These are phyloP conservation scores for Eupithecia subumbrata DNA, from an alignment of 2,888 invertebrate genomes.

Conservation along the genomic window DNA sequence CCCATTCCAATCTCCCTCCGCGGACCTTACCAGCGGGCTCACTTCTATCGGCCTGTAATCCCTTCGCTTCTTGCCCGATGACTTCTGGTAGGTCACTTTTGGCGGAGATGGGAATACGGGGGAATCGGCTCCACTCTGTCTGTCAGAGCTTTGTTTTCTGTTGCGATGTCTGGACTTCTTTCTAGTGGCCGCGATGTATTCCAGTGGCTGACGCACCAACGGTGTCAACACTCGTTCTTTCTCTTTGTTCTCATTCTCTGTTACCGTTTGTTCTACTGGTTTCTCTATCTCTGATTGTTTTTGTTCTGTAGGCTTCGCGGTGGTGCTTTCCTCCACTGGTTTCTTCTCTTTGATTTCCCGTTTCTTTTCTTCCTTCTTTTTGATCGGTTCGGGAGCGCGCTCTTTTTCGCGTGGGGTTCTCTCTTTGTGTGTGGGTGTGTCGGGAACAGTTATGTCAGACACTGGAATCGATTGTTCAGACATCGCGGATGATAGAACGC, in stretches of 20 bases:
- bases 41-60: slow-evolving; percentile 84
- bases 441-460: slow-evolving; percentile 86
- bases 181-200: slow-evolving; percentile 88
- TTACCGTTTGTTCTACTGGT: slow-evolving; percentile 41
- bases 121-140: slow-evolving; percentile 86
- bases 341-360: slow-evolving; percentile 62
- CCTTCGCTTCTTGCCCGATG: slow-evolving; percentile 83
- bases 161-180: slow-evolving; percentile 88
- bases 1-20: slow-evolving; percentile 87
- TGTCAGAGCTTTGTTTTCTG: slow-evolving; percentile 84
- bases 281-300: slow-evolving; percentile 54
- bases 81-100: slow-evolving; percentile 84
- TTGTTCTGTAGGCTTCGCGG: slow-evolving; percentile 61
- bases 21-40: slow-evolving; percentile 75
- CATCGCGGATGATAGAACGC: slow-evolving; percentile 89
- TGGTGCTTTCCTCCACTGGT: slow-evolving; percentile 64
- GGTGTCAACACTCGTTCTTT: slow-evolving; percentile 85
- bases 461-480: slow-evolving; percentile 89
- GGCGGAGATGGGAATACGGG: slow-evolving; percentile 88
- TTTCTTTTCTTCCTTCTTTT: slow-evolving; percentile 66
- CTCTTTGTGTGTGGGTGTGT: slow-evolving; percentile 81
- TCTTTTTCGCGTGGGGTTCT: slow-evolving; percentile 52
- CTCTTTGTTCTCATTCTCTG: slow-evolving; percentile 56
- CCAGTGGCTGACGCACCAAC: slow-evolving; percentile 88
- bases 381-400: slow-evolving; percentile 59